Evolutionary conservation across 2,888 invertebrate species (phyloP).

Genomic region (Ctenicera cuprea): DNA sequence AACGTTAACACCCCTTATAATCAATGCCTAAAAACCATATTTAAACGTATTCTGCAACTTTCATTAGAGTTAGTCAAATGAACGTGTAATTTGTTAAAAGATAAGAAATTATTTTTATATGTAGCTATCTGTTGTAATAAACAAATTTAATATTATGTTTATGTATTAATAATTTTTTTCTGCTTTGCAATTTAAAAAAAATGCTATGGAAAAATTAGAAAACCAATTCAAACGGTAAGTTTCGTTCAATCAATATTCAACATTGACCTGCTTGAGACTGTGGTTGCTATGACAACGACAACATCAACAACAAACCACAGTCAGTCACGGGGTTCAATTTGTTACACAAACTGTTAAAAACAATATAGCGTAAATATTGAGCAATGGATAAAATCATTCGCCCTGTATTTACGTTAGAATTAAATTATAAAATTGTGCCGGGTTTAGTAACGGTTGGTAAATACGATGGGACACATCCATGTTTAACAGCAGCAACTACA

Average conservation of each 20-base stretch:
- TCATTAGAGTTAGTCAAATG: not conserved
- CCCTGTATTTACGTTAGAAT: conserved; percentile 85
- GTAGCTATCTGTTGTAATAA: conserved; percentile 24
- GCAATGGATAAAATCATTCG: conserved; percentile 69
- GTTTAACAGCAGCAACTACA: conserved; percentile 89
- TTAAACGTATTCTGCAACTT: conserved; percentile 7
- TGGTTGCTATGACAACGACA: no score
- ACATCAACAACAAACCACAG: no score
- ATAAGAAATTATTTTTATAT: conserved; percentile 25
- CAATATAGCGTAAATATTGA: not conserved
- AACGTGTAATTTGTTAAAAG: conserved; percentile 14
- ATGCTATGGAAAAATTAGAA: no score
- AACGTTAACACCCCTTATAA: not conserved
- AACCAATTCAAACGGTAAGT: not conserved
- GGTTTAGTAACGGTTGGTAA: conserved; percentile 88
- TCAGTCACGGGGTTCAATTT: no score
- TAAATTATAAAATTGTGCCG: conserved; percentile 86
- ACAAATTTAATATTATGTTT: conserved; percentile 21
- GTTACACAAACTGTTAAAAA: no score
- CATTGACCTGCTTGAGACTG: no score
- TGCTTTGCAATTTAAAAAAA: no score
- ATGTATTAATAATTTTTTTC: not conserved
- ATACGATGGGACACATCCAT: conserved; percentile 91
- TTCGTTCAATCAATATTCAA: no score
- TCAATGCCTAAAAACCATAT: conserved; percentile 5